Conservation (phyloP, 92 coral and sea anemone genomes). For the Parazoanthus swiftii region DNA sequence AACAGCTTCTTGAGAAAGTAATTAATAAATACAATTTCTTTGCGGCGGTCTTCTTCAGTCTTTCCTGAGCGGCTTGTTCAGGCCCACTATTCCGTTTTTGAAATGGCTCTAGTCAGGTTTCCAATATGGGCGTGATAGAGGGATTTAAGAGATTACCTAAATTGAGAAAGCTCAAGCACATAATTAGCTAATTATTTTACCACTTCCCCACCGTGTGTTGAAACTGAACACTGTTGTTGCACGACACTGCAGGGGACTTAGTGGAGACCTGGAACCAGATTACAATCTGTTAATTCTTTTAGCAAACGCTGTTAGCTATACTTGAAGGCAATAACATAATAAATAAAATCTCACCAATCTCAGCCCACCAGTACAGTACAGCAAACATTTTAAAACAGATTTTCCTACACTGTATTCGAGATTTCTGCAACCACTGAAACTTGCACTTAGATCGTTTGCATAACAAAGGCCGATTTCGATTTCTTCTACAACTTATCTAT, state of each 20-base stretch:
- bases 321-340: neutral
- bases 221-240: neutral
- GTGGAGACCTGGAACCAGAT: neutral
- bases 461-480: neutral
- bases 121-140: conserved; percentile 5
- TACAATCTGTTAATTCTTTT: conserved; percentile 3
- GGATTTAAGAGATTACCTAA: neutral
- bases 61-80: neutral
- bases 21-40: neutral
- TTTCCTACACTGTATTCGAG: neutral
- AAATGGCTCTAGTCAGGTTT: neutral
- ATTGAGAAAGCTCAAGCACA: neutral
- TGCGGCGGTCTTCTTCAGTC: neutral
- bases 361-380: neutral
- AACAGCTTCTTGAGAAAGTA: conserved; percentile 4
- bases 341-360: neutral
- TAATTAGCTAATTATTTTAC: conserved; percentile 7
- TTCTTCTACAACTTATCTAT: neutral
- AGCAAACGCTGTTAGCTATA: neutral
- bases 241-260: conserved; percentile 11
- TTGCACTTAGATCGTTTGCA: too few species aligned
- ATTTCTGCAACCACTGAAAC: too few species aligned
- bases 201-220: neutral
- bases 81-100: neutral
- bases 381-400: neutral